phyloP scores from a whole-genome alignment of 30 jellyfish, hydroid and myxozoan species.

The Cassiopea xamachana region DNA sequence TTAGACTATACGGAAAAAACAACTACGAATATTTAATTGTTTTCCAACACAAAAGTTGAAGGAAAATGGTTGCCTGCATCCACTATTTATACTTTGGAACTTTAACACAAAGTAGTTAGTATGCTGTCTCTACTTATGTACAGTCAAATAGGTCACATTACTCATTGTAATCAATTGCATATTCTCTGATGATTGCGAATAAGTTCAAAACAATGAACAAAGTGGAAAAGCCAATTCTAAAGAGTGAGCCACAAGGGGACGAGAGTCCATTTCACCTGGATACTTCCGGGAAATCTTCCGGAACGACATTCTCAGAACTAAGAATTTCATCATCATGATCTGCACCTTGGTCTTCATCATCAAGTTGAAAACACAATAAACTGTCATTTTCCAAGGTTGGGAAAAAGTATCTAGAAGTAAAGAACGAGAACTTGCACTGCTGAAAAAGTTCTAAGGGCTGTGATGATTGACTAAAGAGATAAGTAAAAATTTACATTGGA shows the following conservation, averaged over 20 bases:
- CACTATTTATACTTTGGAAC: too few relatives aligned
- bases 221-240: neutral
- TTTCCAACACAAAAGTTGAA: too few relatives aligned
- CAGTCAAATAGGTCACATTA: too few relatives aligned
- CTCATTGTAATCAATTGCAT: too few relatives aligned
- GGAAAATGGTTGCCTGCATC: too few relatives aligned
- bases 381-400: constrained; percentile 80
- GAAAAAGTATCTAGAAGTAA: constrained; percentile 61
- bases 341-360: constrained; percentile 32
- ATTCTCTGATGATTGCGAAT: too few relatives aligned
- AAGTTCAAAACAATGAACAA: neutral
- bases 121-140: too few relatives aligned
- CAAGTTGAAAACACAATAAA: constrained; percentile 81
- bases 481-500: too few relatives aligned
- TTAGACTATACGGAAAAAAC: too few relatives aligned
- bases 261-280: neutral
- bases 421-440: neutral
- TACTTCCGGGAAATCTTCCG: constrained; percentile 66
- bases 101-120: too few relatives aligned
- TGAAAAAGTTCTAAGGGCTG: neutral
- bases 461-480: neutral
- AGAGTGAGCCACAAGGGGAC: neutral
- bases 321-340: constrained; percentile 46
- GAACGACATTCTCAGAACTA: constrained; percentile 48
- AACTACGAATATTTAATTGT: too few relatives aligned